Conservation (phyloP, 2,797 vertebrate genomes). For the Chelon auratus region DNA sequence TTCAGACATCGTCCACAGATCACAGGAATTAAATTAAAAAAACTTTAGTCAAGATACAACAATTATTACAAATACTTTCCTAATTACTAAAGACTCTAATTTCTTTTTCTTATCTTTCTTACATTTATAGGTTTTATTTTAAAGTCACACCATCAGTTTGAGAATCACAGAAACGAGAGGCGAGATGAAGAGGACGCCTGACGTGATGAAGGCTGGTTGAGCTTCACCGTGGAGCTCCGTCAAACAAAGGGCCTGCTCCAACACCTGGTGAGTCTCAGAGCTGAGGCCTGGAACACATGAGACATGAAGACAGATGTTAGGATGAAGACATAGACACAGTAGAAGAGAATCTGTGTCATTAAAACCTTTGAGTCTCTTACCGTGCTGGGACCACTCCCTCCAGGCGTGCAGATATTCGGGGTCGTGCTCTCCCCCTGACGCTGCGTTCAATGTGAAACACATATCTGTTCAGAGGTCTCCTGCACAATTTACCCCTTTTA, state of each 20-base stretch:
- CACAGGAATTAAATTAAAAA: too few species aligned
- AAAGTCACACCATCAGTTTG: conserved; percentile 79
- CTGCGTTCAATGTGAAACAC: conserved; percentile 40
- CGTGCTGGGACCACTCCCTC: conserved; percentile 77
- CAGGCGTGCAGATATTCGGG: conserved; percentile 67
- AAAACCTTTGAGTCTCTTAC: conserved; percentile 51
- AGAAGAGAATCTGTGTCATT: not conserved
- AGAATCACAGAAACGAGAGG: conserved; percentile 71
- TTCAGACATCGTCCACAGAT: too few species aligned
- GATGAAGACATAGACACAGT: not conserved
- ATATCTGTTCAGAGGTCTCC: not conserved
- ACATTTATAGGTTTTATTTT: not conserved
- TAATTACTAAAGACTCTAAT: too few species aligned
- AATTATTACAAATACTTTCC: too few species aligned
- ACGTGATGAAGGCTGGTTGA: conserved; percentile 21
- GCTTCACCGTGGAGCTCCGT: conserved; percentile 61
- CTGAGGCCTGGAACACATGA: conserved; percentile 70
- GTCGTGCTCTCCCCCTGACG: conserved; percentile 45
- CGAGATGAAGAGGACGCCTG: conserved; percentile 44
- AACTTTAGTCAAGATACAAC: not conserved
- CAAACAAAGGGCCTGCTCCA: conserved; percentile 77
- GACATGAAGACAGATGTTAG: not conserved
- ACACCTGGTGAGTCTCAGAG: conserved; percentile 71
- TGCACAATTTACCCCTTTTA: too few species aligned
- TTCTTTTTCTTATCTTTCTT: too few species aligned